Percentiles rank a stretch among this genome's conserved stretches.
phyloP scores from a whole-genome alignment of 2,797 vertebrate species.

The Phaenicophaeus curvirostris region DNA sequence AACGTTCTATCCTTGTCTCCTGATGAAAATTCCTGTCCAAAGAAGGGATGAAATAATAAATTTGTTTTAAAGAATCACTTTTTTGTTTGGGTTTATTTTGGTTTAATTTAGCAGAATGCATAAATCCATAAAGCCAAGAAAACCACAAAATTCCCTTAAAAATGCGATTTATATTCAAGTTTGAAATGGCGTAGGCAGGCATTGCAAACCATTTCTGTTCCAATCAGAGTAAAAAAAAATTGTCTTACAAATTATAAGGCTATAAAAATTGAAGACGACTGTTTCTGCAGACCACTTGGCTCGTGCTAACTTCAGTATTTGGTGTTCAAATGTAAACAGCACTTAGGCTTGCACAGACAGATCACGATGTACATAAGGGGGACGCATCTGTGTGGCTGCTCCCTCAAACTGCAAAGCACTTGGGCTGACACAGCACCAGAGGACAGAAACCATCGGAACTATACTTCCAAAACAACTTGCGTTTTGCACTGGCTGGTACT shows the following conservation, averaged over 20 bases:
- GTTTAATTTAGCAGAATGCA: slow-evolving; percentile 63
- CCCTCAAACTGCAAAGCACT: neutral
- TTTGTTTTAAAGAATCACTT: slow-evolving; percentile 59
- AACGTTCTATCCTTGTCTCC: slow-evolving; percentile 52
- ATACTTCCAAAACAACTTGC: neutral
- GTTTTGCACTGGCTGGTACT: neutral
- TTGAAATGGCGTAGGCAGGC: slow-evolving; percentile 59
- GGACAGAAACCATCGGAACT: neutral
- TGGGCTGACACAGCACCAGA: neutral
- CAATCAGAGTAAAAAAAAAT: slow-evolving; percentile 54
- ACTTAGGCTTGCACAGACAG: neutral
- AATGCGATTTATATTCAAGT: slow-evolving; percentile 50
- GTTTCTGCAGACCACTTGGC: neutral
- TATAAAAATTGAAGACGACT: slow-evolving; percentile 26
- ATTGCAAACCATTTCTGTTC: slow-evolving; percentile 48
- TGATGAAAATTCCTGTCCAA: slow-evolving; percentile 59
- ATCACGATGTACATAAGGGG: fast-evolving
- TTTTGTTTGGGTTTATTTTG: slow-evolving; percentile 52
- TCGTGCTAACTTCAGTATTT: neutral
- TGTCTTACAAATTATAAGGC: slow-evolving; percentile 22
- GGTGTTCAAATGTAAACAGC: neutral
- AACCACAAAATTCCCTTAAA: slow-evolving; percentile 67
- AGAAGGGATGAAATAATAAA: slow-evolving; percentile 61
- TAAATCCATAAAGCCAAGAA: slow-evolving; percentile 46
- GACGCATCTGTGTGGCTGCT: neutral